A percentile compares a stretch with the other conserved stretches of the same genome.
Evolutionary conservation across 2,888 invertebrate species (phyloP).

Genomic region (Drosophila mettleri): DNA sequence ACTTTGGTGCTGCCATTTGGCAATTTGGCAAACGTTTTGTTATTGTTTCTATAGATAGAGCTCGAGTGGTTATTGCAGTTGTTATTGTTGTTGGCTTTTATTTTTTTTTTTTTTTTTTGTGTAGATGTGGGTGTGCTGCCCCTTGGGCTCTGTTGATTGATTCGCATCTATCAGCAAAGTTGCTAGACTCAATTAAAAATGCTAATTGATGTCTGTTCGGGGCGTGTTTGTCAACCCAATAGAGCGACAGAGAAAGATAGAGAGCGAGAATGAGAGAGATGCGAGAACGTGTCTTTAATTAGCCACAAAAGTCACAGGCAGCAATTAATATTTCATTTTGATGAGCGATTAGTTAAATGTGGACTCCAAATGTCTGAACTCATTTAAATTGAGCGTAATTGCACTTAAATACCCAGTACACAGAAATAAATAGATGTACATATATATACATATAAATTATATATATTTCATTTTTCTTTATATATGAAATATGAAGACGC

Average conservation of each 20-base stretch:
- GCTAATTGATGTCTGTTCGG: conserved; percentile 51
- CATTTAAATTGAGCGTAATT: conserved; percentile 27
- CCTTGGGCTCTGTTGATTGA: conserved; percentile 54
- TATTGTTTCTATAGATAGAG: conserved; percentile 16
- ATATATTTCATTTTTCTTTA: neutral
- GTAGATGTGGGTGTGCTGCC: conserved; percentile 13
- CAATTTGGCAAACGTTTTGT: conserved; percentile 31
- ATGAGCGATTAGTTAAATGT: conserved; percentile 23
- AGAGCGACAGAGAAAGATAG: neutral
- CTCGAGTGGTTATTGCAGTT: conserved; percentile 15
- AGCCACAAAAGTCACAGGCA: conserved; percentile 29
- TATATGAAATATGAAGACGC: neutral
- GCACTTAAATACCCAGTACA: conserved; percentile 2
- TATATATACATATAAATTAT: neutral
- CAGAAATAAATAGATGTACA: neutral
- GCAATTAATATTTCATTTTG: conserved; percentile 42
- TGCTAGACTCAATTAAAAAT: conserved; percentile 61
- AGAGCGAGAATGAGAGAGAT: neutral
- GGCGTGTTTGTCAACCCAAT: conserved; percentile 23
- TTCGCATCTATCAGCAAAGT: conserved; percentile 51
- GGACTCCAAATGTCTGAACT: neutral
- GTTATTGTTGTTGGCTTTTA: conserved; percentile 28
- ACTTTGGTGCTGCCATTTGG: conserved; percentile 40
- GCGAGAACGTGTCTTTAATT: conserved; percentile 34
- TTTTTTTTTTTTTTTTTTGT: conserved; percentile 22